These are phyloP conservation scores for Myotis myotis DNA, from an alignment of 2,797 vertebrate genomes.

Conservation along the genomic window DNA sequence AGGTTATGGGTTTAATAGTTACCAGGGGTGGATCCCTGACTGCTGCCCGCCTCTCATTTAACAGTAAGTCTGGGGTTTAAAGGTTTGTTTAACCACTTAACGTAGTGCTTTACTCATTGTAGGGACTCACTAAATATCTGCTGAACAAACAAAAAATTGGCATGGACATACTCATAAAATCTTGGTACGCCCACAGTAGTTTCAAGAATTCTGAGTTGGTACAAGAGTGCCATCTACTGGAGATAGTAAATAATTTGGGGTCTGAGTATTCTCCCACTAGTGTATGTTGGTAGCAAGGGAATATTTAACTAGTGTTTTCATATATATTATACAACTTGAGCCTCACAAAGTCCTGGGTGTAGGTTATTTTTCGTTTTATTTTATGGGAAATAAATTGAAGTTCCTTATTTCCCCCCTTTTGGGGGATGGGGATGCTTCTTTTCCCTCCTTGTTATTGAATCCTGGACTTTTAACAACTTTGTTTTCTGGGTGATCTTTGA, in stretches of 20 bases:
- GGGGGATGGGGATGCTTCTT: not conserved
- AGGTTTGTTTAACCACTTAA: not conserved
- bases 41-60: not conserved
- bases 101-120: not conserved
- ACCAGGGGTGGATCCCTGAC: not conserved
- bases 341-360: not conserved
- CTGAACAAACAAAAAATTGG: not conserved
- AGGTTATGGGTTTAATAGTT: not conserved
- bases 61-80: not conserved
- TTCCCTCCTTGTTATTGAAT: not conserved
- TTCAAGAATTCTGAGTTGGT: constrained; percentile 21
- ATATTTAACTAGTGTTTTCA: constrained; percentile 20
- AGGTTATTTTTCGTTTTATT: constrained; percentile 27
- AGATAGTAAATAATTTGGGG: not conserved
- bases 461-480: constrained; percentile 12
- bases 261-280: not conserved
- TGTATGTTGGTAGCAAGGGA: not conserved
- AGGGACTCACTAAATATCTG: not conserved
- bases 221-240: constrained; percentile 67
- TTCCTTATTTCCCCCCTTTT: not conserved
- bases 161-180: not conserved
- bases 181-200: not conserved
- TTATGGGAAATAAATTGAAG: not conserved
- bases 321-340: not conserved
- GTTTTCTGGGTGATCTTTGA: not conserved